These are phyloP conservation scores for Dromius quadrimaculatus DNA, from an alignment of 2,888 invertebrate genomes.

Conservation along the genomic window DNA sequence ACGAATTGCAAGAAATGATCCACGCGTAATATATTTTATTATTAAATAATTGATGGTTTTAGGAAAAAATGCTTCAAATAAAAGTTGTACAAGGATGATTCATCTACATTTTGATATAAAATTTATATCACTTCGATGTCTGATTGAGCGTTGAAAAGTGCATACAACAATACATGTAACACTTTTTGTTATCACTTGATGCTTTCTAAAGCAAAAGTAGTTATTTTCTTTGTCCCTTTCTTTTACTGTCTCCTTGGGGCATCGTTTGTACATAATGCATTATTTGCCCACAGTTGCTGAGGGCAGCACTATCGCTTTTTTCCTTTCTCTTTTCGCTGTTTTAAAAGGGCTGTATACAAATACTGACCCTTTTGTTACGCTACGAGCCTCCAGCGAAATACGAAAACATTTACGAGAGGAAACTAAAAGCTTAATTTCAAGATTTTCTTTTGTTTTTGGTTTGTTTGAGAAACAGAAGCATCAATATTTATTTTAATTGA, in stretches of 20 bases:
- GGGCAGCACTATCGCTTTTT: constrained; percentile 8
- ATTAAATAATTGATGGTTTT: too few relatives aligned
- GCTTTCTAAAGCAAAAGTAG: too few relatives aligned
- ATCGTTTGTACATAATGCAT: constrained; percentile 30
- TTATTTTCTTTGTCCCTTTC: neutral
- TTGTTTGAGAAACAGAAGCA: neutral
- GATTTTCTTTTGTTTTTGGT: neutral
- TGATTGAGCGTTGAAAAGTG: too few relatives aligned
- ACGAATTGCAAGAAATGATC: too few relatives aligned
- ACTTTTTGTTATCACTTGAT: too few relatives aligned
- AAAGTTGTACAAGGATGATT: too few relatives aligned
- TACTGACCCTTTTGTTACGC: neutral
- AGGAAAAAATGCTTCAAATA: too few relatives aligned
- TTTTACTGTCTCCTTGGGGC: constrained; percentile 6
- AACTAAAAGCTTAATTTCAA: neutral
- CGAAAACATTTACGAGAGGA: neutral
- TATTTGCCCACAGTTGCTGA: constrained; percentile 5
- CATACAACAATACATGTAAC: too few relatives aligned
- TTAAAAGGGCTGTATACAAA: neutral
- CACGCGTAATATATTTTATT: too few relatives aligned
- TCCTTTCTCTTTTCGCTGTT: constrained; percentile 21
- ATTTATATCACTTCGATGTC: too few relatives aligned
- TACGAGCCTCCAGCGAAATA: neutral
- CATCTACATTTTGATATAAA: too few relatives aligned
- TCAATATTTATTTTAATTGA: too few relatives aligned